Conservation (phyloP, 37 sponge, comb jelly and placozoan genomes). For the Agelas oroides region DNA sequence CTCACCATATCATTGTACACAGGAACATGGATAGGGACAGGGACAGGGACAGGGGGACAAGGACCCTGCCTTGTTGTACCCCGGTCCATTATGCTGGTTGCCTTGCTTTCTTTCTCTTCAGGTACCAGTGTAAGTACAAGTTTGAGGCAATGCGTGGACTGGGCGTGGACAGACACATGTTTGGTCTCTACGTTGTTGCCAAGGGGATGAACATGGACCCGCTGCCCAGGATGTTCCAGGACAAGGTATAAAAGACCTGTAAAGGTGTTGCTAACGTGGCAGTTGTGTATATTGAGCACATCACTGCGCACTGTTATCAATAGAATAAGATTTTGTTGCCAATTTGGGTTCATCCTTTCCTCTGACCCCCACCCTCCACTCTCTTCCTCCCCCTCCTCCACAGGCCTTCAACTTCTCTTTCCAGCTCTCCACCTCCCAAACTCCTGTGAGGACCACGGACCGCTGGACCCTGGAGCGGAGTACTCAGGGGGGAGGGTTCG, state of each 20-base stretch:
- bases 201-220: constrained; percentile 78
- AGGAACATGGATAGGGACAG: too few relatives aligned
- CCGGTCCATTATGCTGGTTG: not conserved
- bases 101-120: not conserved
- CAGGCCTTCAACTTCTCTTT: constrained; percentile 70
- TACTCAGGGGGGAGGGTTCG: constrained; percentile 84
- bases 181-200: constrained; percentile 81
- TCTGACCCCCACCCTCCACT: not conserved
- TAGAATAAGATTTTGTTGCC: too few relatives aligned
- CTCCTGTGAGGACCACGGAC: constrained; percentile 56
- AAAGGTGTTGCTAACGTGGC: too few relatives aligned
- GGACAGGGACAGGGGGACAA: too few relatives aligned
- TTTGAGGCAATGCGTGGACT: constrained; percentile 83
- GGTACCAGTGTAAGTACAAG: constrained; percentile 78
- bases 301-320: too few relatives aligned
- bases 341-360: not conserved
- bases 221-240: constrained; percentile 70
- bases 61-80: not conserved
- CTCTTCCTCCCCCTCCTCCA: not conserved
- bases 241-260: constrained; percentile 46
- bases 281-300: too few relatives aligned
- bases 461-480: constrained; percentile 31
- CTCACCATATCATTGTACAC: too few relatives aligned
- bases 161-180: constrained; percentile 84
- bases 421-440: constrained; percentile 83